These are phyloP conservation scores for Lycocorax pyrrhopterus DNA, from an alignment of 2,113 vertebrate species.

Conservation along the genomic window DNA sequence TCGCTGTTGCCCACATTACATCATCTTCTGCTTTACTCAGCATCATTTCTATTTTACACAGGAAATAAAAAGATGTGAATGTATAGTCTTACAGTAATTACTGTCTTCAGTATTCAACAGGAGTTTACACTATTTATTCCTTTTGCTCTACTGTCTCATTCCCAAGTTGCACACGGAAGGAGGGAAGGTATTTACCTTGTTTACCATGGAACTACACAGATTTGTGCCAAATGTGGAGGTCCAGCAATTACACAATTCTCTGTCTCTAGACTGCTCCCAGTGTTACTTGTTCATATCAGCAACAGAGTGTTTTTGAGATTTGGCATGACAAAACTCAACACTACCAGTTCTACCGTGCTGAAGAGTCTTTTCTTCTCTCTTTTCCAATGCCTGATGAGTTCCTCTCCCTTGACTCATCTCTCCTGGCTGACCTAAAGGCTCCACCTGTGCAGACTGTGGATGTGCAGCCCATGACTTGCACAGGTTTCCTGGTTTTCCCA, in stretches of 20 bases:
- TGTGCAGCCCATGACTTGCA: background rate
- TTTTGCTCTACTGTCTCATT: background rate
- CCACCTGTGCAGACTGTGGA: background rate
- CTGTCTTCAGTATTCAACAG: background rate
- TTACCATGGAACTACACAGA: background rate
- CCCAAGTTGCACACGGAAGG: background rate
- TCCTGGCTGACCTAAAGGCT: background rate
- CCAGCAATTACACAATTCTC: background rate
- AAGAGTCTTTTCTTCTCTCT: background rate
- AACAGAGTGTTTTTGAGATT: background rate
- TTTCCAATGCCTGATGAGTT: background rate
- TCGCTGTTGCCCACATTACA: background rate
- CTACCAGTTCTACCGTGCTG: background rate
- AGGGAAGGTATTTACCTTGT: background rate
- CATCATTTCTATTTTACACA: background rate
- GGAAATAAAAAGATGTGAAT: background rate
- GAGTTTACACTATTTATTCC: background rate
- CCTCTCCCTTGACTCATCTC: background rate
- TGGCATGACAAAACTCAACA: background rate
- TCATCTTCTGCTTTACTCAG: background rate
- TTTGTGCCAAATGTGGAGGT: background rate
- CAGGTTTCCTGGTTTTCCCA: conserved; percentile 63
- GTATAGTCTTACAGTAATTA: background rate
- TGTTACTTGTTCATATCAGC: background rate
- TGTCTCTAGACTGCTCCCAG: background rate